Percentiles rank a stretch among this genome's conserved stretches.
Evolutionary conservation across 2,797 vertebrate genomes (phyloP).

Genomic region (Thaleichthys pacificus): DNA sequence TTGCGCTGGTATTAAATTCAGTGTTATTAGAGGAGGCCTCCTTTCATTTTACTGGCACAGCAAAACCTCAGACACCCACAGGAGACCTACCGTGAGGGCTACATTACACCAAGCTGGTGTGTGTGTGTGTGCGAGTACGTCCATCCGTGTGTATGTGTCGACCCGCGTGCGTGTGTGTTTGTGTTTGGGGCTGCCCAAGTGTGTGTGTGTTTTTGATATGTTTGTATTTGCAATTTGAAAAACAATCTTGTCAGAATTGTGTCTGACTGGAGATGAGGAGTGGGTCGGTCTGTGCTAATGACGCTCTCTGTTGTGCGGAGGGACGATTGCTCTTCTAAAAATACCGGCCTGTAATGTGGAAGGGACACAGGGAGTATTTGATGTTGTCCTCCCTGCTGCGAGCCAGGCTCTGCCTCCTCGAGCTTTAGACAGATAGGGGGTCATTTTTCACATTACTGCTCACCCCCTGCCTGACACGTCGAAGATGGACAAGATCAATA

Average conservation of each 20-base stretch:
- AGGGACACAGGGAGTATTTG: constrained; percentile 38
- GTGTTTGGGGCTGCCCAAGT: constrained; percentile 16
- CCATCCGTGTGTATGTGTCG: constrained; percentile 18
- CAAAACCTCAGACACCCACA: constrained; percentile 72
- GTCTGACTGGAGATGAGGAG: constrained; percentile 39
- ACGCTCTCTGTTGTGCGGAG: constrained; percentile 20
- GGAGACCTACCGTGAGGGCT: constrained; percentile 62
- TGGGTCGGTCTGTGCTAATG: constrained; percentile 18
- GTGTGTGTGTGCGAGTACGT: neutral
- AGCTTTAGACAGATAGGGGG: constrained; percentile 35
- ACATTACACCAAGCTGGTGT: constrained; percentile 52
- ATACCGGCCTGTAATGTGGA: constrained; percentile 44
- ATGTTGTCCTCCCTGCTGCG: constrained; percentile 45
- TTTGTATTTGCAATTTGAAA: neutral
- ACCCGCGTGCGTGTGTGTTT: constrained; percentile 21
- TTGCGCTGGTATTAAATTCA: constrained; percentile 71
- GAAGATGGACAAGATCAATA: constrained; percentile 68
- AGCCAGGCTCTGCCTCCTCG: constrained; percentile 36
- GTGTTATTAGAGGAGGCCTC: constrained; percentile 75
- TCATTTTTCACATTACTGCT: constrained; percentile 66
- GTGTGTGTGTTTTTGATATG: neutral
- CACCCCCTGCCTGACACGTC: constrained; percentile 53
- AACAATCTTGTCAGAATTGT: neutral
- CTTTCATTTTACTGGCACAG: constrained; percentile 76
- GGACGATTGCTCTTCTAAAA: constrained; percentile 45